These are phyloP conservation scores for Leuciscus idus DNA, from an alignment of 2,113 vertebrate species.

Conservation along the genomic window DNA sequence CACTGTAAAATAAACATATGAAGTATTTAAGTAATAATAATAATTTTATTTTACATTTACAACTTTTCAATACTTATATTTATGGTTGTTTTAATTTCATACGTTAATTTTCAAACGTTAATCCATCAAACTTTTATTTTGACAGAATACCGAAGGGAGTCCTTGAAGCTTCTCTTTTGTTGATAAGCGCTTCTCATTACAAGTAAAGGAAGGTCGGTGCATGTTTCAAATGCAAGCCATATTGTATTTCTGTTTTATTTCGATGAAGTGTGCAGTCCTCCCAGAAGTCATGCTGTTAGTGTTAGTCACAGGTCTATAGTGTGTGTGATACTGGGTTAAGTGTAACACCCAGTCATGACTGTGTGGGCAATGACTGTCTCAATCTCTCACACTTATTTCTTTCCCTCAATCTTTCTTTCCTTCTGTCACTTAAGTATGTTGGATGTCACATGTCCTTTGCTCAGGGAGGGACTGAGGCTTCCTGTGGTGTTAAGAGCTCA, in stretches of 20 bases:
- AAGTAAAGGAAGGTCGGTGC: neutral
- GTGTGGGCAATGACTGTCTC: neutral
- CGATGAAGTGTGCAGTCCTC: neutral
- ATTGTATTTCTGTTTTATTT: neutral
- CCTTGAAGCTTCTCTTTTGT: neutral
- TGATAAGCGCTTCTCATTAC: neutral
- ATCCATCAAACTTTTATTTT: neutral
- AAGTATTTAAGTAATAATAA: no score
- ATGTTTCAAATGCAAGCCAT: neutral
- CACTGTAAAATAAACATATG: no score
- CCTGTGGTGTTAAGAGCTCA: constrained; percentile 17
- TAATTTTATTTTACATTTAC: no score
- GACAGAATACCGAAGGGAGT: neutral
- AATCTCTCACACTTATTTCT: neutral
- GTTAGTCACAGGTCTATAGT: neutral
- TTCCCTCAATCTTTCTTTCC: neutral
- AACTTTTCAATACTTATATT: neutral
- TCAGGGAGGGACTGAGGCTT: neutral
- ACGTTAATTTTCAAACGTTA: neutral
- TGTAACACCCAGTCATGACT: neutral
- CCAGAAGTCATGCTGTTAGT: neutral
- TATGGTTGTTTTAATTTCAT: neutral
- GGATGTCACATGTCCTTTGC: constrained; percentile 8
- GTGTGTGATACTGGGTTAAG: neutral
- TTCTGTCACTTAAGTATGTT: neutral